Conservation (phyloP, 2,113 vertebrate species). For the Psittacara wagleri region DNA sequence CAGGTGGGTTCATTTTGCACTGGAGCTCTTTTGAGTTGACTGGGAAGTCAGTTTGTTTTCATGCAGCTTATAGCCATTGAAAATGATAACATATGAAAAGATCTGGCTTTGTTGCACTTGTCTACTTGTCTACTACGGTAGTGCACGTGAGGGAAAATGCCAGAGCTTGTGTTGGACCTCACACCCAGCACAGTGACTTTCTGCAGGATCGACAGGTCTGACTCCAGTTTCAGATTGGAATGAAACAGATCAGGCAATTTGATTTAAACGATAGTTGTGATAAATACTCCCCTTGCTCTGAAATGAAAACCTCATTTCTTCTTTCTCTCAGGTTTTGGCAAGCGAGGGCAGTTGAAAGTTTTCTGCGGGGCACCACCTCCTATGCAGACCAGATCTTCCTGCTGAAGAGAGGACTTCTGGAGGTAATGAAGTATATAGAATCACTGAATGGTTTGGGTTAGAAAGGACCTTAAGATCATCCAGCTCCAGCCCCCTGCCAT, state of each 20-base stretch:
- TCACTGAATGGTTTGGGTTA: background rate
- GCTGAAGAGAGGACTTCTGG: conserved; percentile 93
- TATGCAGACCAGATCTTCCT: conserved; percentile 99
- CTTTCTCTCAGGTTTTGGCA: conserved; percentile 90
- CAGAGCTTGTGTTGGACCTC: background rate
- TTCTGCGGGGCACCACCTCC: conserved; percentile 94
- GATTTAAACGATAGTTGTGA: background rate
- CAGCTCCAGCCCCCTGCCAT: background rate
- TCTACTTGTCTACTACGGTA: background rate
- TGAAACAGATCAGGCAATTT: background rate
- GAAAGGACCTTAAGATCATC: background rate
- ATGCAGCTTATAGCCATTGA: background rate
- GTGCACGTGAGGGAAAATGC: background rate
- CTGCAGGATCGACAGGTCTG: background rate
- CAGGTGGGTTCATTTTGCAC: conserved; percentile 75
- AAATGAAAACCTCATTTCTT: background rate
- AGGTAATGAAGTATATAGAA: conserved; percentile 76
- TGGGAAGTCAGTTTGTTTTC: background rate
- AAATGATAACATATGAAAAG: background rate
- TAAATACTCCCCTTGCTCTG: background rate
- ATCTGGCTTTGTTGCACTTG: background rate
- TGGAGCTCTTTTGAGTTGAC: background rate
- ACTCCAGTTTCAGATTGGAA: background rate
- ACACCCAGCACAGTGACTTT: background rate
- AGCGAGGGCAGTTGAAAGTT: conserved; percentile 97